These are phyloP conservation scores for Dioctria linearis DNA, from an alignment of 2,888 invertebrate species.

Conservation along the genomic window DNA sequence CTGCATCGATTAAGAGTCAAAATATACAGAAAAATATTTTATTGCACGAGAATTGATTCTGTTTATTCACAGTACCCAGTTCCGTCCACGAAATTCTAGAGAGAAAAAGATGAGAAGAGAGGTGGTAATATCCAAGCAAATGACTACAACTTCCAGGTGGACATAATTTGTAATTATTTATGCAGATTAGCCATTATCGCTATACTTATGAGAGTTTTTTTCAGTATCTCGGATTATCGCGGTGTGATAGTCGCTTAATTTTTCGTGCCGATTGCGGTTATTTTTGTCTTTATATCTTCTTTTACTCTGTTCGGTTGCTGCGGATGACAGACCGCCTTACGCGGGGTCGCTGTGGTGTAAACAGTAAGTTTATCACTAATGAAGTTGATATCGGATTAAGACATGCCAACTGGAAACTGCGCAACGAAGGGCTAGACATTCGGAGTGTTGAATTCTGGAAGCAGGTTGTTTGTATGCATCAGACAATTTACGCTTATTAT, in stretches of 20 bases:
- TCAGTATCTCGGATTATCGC: slow-evolving; percentile 52
- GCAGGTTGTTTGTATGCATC: slow-evolving; percentile 19
- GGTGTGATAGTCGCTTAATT: slow-evolving; percentile 54
- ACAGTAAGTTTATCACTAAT: slow-evolving; percentile 71
- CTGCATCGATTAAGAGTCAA: too few species aligned
- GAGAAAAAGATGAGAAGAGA: neutral
- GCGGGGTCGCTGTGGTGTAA: slow-evolving; percentile 40
- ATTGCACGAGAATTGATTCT: too few species aligned
- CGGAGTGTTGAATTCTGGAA: slow-evolving; percentile 19
- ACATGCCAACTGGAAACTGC: neutral
- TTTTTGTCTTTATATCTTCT: slow-evolving; percentile 41
- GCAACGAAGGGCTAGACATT: neutral
- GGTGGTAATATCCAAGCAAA: neutral
- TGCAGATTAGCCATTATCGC: slow-evolving; percentile 56
- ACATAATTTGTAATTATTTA: slow-evolving; percentile 59
- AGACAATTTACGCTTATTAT: slow-evolving; percentile 43
- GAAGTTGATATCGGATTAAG: slow-evolving; percentile 69
- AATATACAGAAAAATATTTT: too few species aligned
- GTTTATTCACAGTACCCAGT: too few species aligned
- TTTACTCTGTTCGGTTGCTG: neutral
- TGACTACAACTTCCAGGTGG: slow-evolving; percentile 51
- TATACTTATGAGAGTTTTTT: slow-evolving; percentile 40
- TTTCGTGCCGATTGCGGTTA: slow-evolving; percentile 27
- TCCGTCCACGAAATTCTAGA: slow-evolving; percentile 1
- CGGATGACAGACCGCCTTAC: neutral